Evolutionary conservation across 2,797 vertebrate genomes (phyloP), one percentile per base, ranked within the genome.

Genomic region (Anguilla megastoma): DNA sequence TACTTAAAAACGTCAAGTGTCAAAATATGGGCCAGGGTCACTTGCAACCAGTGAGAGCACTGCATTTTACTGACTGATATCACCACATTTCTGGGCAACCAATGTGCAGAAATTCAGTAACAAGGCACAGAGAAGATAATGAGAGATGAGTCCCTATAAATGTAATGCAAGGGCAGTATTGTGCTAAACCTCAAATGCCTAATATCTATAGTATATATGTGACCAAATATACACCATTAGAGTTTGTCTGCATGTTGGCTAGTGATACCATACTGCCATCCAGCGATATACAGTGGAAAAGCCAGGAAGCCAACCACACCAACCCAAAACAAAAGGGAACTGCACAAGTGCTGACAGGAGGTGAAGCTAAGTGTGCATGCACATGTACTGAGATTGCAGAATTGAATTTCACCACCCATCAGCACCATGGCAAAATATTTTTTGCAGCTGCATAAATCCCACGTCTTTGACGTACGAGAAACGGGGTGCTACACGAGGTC

Each of bases 401-500:
- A 41, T 21, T 79, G 12, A 79, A 79, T 16, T 79, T 45, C 33
- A 79, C 16, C 36, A 41, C 74, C 2, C 4, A 21, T 3, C 33
- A 21, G 74, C 33, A 79, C 16, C 74, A 45, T 41, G 36, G 36
- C 33, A 36, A 36, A 3, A 76, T 36, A 36, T 21, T 21, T 58
- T 79, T 79, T 45, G 16, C 36, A 18, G 16, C 74, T 21, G 74
- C 74, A 41, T 45, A 16, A 79, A 41, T 36, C 36, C 5, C 10
- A 79, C 12, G 9, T 74, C 69, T 33, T 18, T 14, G 12, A 18
- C 4, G 2, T 27, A 27, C 9, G 74, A 41, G 74, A 33, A 30
- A 14, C 12, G 2, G 27, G 14, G 71, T 21, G 33, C 74, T 79
- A 79, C 12, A 79, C 95, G 52, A 95, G 60, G 87, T 95, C 92